Conservation (phyloP, 2,888 invertebrate genomes). For the Dioctria linearis region DNA sequence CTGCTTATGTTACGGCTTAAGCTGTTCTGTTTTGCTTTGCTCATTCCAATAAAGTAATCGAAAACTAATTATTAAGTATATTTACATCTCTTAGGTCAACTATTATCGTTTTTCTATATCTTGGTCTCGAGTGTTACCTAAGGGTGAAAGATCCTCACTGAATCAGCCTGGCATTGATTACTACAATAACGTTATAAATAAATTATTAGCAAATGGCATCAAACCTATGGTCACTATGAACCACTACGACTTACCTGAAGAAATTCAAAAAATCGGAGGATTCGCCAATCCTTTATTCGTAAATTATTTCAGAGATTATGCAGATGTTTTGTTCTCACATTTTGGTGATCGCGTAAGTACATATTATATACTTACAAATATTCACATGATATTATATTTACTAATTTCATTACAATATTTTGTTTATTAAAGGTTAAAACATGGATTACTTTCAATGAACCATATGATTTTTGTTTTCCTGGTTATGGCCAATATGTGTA, state of each 20-base stretch:
- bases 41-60: no score
- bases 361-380: not conserved
- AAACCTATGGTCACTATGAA: slow-evolving; percentile 75
- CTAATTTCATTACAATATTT: not conserved
- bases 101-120: slow-evolving; percentile 76
- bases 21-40: no score
- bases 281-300: slow-evolving; percentile 70
- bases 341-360: slow-evolving; percentile 72
- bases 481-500: slow-evolving; percentile 71
- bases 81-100: slow-evolving; percentile 62
- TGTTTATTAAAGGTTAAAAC: slow-evolving; percentile 66
- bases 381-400: not conserved
- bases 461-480: slow-evolving; percentile 69
- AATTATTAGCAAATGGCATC: slow-evolving; percentile 75
- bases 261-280: slow-evolving; percentile 74
- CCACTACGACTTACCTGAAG: slow-evolving; percentile 74
- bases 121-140: slow-evolving; percentile 78
- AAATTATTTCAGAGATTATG: slow-evolving; percentile 73
- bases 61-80: no score
- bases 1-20: no score
- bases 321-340: slow-evolving; percentile 69
- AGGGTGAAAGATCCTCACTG: slow-evolving; percentile 72
- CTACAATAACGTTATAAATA: slow-evolving; percentile 78
- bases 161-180: slow-evolving; percentile 77
- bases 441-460: slow-evolving; percentile 77